Conservation (phyloP, 2,113 vertebrate genomes). For the Oreochromis tanganicae region DNA sequence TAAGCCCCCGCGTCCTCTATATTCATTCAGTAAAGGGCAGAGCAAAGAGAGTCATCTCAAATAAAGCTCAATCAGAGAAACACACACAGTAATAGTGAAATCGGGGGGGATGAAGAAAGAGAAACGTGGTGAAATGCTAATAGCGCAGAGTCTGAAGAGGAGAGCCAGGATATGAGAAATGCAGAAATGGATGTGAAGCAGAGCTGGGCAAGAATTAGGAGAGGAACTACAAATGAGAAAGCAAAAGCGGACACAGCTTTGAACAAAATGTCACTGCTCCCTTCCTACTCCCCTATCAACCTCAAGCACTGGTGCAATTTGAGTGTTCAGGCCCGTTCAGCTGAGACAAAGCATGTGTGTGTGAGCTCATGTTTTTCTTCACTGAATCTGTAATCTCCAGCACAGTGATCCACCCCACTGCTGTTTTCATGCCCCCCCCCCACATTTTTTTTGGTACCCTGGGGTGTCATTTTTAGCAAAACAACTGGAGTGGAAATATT, state of each 20-base stretch:
- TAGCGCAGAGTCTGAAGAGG: neutral
- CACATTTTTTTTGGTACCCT: neutral
- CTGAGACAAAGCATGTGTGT: neutral
- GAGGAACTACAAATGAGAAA: neutral
- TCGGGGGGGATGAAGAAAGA: neutral
- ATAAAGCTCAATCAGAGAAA: neutral
- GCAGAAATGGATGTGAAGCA: neutral
- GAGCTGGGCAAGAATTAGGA: neutral
- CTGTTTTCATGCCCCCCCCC: fast-evolving
- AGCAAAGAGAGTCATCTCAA: neutral
- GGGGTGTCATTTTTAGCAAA: neutral
- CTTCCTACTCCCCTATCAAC: neutral
- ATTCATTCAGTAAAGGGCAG: conserved; percentile 3
- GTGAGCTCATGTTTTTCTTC: neutral
- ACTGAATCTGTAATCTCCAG: neutral
- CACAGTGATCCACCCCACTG: neutral
- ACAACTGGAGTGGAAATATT: conserved; percentile 4
- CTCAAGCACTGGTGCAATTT: neutral
- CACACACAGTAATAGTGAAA: neutral
- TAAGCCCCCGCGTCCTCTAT: conserved; percentile 4
- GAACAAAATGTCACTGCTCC: conserved; percentile 16
- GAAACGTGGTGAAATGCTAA: conserved; percentile 5
- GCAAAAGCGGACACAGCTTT: neutral
- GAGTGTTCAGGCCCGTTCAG: neutral
- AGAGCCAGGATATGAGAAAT: neutral